These are phyloP conservation scores for Apostichopus japonicus DNA, from an alignment of 35 echinoderm and acorn worm species.

Conservation along the genomic window DNA sequence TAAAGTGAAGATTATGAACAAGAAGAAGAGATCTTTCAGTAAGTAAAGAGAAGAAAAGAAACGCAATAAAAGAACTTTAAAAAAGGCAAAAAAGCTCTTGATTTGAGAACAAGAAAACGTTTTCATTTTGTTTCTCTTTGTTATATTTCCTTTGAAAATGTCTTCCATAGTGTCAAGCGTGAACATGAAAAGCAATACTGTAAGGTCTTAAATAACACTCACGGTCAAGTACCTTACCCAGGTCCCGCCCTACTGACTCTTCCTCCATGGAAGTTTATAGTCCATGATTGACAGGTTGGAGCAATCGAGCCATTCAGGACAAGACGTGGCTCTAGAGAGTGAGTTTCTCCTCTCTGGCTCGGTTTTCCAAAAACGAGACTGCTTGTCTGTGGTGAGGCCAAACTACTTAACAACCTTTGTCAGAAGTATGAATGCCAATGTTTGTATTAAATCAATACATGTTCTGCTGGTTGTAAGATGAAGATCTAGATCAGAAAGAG, in stretches of 20 bases:
- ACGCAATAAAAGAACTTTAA: no score
- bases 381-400: constrained; percentile 14
- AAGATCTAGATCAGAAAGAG: background rate
- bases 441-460: constrained; percentile 7
- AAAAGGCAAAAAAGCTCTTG: no score
- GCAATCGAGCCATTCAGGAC: background rate
- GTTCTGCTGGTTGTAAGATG: background rate
- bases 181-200: background rate
- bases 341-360: background rate
- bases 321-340: background rate
- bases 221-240: background rate
- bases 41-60: no score
- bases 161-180: no score
- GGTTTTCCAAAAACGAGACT: background rate
- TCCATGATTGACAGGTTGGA: background rate
- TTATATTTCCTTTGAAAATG: no score
- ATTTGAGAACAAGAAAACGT: no score
- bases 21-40: no score
- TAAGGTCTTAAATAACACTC: background rate
- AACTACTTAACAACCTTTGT: background rate
- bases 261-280: background rate
- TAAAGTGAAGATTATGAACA: no score
- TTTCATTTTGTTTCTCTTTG: no score
- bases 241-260: background rate
- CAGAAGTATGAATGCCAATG: background rate